Evolutionary conservation across 2,797 vertebrate genomes (phyloP).

Genomic region (Phrynocephalus guinanensis): DNA sequence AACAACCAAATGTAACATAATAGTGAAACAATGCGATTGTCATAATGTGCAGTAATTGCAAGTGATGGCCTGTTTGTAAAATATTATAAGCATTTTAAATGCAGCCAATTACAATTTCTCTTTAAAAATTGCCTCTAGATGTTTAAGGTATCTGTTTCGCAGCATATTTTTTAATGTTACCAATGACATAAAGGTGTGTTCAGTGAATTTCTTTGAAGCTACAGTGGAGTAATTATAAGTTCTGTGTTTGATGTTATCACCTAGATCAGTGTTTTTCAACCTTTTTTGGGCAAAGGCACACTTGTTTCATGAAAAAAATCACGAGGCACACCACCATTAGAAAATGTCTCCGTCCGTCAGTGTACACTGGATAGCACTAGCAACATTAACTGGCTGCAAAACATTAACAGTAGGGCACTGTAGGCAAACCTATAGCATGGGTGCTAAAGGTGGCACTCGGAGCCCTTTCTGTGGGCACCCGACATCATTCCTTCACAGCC

Average conservation of each 20-base stretch:
- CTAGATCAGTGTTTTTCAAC: too few species aligned
- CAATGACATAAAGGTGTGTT: constrained; percentile 12
- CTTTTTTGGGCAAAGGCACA: too few species aligned
- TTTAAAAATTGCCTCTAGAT: not conserved
- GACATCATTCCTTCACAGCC: too few species aligned
- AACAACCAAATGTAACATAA: not conserved
- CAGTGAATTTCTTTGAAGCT: constrained; percentile 77
- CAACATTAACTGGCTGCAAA: too few species aligned
- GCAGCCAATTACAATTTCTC: not conserved
- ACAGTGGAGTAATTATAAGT: constrained; percentile 78
- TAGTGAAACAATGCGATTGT: not conserved
- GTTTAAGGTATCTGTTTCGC: constrained; percentile 71
- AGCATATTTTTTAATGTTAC: constrained; percentile 64
- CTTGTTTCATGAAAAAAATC: too few species aligned
- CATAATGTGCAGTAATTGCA: not conserved
- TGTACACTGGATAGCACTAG: too few species aligned
- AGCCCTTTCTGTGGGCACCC: too few species aligned
- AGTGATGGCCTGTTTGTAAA: not conserved
- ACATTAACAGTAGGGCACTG: too few species aligned
- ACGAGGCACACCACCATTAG: too few species aligned
- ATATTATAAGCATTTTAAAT: not conserved
- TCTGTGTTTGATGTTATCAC: constrained; percentile 78
- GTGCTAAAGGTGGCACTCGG: too few species aligned
- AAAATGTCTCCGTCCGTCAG: too few species aligned
- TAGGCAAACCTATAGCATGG: too few species aligned